phyloP scores from a whole-genome alignment of 35 echinoderm and acorn worm genomes.

The Apostichopus parvimensis region DNA sequence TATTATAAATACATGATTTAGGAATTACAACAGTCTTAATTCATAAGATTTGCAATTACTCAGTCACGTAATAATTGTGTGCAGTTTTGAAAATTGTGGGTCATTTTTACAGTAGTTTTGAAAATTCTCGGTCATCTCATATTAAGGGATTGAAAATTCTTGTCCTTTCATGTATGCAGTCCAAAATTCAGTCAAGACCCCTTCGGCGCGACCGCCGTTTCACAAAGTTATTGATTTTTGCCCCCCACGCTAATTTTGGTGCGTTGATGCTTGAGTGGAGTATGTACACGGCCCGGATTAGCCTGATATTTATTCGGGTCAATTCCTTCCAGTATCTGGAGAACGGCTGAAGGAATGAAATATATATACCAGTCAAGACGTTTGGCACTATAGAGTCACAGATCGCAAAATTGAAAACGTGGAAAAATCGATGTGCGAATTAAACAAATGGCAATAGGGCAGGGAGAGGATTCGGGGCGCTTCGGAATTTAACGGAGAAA shows the following conservation, averaged over 20 bases:
- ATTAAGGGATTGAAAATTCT: too few species aligned
- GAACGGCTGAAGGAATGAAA: background rate
- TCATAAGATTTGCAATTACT: too few species aligned
- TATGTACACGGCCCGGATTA: conserved; percentile 15
- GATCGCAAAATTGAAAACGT: background rate
- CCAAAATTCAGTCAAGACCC: conserved; percentile 1
- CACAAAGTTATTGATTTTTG: background rate
- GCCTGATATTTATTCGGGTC: background rate
- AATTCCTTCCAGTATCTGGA: background rate
- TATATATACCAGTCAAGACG: background rate
- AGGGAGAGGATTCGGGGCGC: background rate
- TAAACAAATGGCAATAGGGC: background rate
- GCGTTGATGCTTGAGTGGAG: background rate
- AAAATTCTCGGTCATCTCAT: too few species aligned
- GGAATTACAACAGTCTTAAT: too few species aligned
- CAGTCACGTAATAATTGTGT: too few species aligned
- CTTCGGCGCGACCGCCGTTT: background rate
- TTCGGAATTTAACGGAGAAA: background rate
- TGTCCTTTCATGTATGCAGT: too few species aligned
- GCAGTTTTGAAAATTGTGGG: too few species aligned
- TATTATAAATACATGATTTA: too few species aligned
- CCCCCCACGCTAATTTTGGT: background rate
- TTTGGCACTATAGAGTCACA: background rate
- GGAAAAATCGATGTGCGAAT: background rate
- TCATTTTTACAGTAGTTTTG: too few species aligned